phyloP scores from a whole-genome alignment of 2,797 vertebrate species.

The Lophius americanus region DNA sequence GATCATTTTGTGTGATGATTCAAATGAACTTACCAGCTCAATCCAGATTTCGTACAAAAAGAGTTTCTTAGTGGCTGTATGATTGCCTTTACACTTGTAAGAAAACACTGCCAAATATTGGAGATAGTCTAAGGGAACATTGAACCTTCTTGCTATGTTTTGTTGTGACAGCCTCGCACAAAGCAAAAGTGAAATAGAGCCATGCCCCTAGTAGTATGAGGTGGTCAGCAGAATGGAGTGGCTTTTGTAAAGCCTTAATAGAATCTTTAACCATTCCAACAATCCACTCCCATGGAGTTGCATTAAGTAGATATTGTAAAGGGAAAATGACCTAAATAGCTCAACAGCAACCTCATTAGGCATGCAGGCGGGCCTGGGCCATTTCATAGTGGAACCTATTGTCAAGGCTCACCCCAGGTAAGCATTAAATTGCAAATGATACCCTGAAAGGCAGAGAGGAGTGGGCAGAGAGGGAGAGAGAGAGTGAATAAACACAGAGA shows the following conservation, averaged over 20 bases:
- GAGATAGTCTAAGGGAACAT: conserved; percentile 63
- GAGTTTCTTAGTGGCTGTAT: conserved; percentile 43
- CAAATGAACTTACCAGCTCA: conserved; percentile 75
- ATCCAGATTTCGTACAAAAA: conserved; percentile 69
- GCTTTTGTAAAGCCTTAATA: conserved; percentile 98
- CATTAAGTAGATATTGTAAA: conserved; percentile 98
- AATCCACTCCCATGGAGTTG: conserved; percentile 96
- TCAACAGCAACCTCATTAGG: conserved; percentile 97
- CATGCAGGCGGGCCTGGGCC: conserved; percentile 89
- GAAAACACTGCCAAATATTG: conserved; percentile 33
- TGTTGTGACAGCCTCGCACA: conserved; percentile 76
- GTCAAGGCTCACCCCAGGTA: conserved; percentile 96
- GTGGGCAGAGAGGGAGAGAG: conserved; percentile 74
- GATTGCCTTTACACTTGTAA: conserved; percentile 46
- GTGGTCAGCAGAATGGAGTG: conserved; percentile 87
- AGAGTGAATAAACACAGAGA: conserved; percentile 81
- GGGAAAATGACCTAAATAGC: conserved; percentile 98
- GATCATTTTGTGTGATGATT: conserved; percentile 77
- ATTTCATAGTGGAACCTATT: conserved; percentile 93
- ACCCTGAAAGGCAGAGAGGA: conserved; percentile 89
- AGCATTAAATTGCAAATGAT: conserved; percentile 99
- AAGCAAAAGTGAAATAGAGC: conserved; percentile 84
- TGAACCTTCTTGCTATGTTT: conserved; percentile 81
- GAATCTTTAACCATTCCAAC: conserved; percentile 97
- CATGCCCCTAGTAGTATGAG: conserved; percentile 85